Percentiles rank a stretch among this genome's conserved stretches.
Conservation (phyloP, 2,888 invertebrate genomes). For the Coelopa pilipes region DNA sequence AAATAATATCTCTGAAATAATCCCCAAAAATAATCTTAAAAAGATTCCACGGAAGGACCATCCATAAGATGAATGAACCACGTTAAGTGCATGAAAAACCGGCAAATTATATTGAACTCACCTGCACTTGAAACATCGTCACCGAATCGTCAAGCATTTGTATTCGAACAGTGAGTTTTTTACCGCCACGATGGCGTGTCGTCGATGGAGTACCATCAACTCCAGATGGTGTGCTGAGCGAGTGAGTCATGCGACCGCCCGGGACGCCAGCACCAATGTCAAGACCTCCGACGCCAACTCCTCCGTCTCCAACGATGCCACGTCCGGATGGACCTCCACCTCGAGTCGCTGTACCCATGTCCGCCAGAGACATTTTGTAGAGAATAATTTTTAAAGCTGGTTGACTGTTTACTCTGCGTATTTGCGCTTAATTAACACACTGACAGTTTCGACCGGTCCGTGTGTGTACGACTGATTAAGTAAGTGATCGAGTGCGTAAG, state of each 20-base stretch:
- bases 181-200: slow-evolving; percentile 85
- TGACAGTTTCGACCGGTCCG: neutral
- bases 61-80: too few species aligned
- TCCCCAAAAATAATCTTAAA: neutral
- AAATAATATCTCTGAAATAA: neutral
- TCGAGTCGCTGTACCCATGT: slow-evolving; percentile 61
- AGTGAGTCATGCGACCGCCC: slow-evolving; percentile 81
- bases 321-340: slow-evolving; percentile 49
- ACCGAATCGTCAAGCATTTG: slow-evolving; percentile 91
- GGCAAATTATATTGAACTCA: slow-evolving; percentile 64
- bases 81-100: too few species aligned
- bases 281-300: slow-evolving; percentile 45
- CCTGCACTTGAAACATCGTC: slow-evolving; percentile 94
- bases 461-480: slow-evolving; percentile 7
- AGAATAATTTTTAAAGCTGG: slow-evolving; percentile 53
- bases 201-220: slow-evolving; percentile 78
- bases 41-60: too few species aligned
- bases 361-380: slow-evolving; percentile 65
- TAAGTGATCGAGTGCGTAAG: slow-evolving; percentile 6
- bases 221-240: slow-evolving; percentile 85
- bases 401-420: neutral
- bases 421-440: slow-evolving; percentile 33
- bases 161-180: slow-evolving; percentile 87
- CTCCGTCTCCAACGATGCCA: slow-evolving; percentile 44
- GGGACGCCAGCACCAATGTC: slow-evolving; percentile 52